These are phyloP conservation scores for Avahi laniger DNA, from an alignment of 2,797 vertebrate genomes.

Conservation along the genomic window DNA sequence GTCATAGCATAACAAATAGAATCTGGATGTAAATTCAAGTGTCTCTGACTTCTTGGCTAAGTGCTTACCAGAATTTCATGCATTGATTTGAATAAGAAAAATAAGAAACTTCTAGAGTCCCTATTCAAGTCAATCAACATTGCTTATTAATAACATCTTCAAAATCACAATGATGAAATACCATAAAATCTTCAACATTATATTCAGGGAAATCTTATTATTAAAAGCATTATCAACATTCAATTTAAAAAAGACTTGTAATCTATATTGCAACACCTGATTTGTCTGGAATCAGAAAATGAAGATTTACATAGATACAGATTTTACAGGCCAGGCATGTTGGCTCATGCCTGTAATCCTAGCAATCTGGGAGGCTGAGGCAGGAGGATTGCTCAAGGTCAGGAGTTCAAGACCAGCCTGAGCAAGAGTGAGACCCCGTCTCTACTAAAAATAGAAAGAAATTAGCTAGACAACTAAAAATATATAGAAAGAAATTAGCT, in stretches of 20 bases:
- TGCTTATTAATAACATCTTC: slow-evolving; percentile 2
- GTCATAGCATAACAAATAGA: neutral
- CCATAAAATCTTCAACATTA: neutral
- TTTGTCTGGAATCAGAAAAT: neutral
- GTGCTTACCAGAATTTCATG: neutral
- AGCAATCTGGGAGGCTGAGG: too few species aligned
- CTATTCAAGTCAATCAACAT: neutral
- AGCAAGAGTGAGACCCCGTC: too few species aligned
- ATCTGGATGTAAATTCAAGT: slow-evolving; percentile 7
- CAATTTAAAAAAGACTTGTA: neutral
- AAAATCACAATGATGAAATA: slow-evolving; percentile 7
- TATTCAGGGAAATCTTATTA: neutral
- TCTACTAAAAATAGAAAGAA: too few species aligned
- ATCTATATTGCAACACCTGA: neutral
- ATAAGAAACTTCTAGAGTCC: neutral
- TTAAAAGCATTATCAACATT: neutral
- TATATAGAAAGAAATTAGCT: too few species aligned
- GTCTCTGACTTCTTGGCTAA: neutral
- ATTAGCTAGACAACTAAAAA: too few species aligned
- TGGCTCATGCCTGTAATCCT: too few species aligned
- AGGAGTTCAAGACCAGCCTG: too few species aligned
- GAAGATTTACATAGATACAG: neutral
- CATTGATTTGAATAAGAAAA: slow-evolving; percentile 16
- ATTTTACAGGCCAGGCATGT: too few species aligned
- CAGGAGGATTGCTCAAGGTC: too few species aligned